A percentile compares a stretch with the other conserved stretches of the same genome.
Conservation (phyloP, 2,797 vertebrate species). For the Amblyopsis hoosieri region DNA sequence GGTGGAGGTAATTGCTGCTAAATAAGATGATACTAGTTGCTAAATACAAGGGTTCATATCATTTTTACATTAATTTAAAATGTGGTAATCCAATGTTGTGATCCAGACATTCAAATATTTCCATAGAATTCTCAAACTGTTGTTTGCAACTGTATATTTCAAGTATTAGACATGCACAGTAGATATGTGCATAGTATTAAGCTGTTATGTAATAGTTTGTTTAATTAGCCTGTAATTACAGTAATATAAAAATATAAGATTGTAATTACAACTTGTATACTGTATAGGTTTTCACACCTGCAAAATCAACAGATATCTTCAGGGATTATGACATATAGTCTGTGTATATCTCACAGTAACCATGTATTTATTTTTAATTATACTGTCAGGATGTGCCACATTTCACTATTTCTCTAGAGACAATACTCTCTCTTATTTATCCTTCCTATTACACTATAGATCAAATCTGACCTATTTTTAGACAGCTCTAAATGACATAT, state of each 20-base stretch:
- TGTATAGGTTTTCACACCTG: background rate
- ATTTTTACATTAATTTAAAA: too few species aligned
- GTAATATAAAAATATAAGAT: constrained; percentile 6
- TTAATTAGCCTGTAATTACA: background rate
- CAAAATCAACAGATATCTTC: constrained; percentile 23
- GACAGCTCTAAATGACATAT: too few species aligned
- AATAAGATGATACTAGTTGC: too few species aligned
- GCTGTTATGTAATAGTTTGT: background rate
- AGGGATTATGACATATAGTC: too few species aligned
- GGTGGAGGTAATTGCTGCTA: too few species aligned
- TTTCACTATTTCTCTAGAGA: constrained; percentile 31
- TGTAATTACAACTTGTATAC: constrained; percentile 3
- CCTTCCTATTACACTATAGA: background rate
- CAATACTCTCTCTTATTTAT: constrained; percentile 6
- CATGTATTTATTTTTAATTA: constrained; percentile 28
- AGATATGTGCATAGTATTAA: background rate
- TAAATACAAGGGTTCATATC: too few species aligned
- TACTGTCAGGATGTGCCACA: constrained; percentile 38
- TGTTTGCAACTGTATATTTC: background rate
- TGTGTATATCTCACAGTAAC: constrained; percentile 25
- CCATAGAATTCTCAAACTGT: too few species aligned
- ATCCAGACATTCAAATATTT: too few species aligned
- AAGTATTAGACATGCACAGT: background rate
- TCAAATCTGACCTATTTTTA: background rate
- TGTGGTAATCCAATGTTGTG: too few species aligned